phyloP scores from a whole-genome alignment of 2,888 invertebrate species.

The Tipula unca region DNA sequence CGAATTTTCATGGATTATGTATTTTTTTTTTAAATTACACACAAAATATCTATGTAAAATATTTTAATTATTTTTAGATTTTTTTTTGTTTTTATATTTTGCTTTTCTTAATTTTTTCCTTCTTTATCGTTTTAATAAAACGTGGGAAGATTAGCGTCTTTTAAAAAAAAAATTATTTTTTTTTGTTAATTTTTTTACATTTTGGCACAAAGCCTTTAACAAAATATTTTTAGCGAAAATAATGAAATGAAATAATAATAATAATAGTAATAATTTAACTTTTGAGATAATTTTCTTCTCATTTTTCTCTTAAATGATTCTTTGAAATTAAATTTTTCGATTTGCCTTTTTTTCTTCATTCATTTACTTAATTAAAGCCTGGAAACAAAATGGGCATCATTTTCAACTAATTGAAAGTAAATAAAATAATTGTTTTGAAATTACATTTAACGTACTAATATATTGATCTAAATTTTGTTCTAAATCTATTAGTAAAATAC shows the following conservation, averaged over 20 bases:
- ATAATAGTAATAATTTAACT: not conserved
- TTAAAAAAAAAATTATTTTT: not conserved
- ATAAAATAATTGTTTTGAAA: too few relatives aligned
- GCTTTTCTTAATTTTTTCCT: not conserved
- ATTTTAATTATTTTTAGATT: not conserved
- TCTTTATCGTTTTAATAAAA: conserved; percentile 14
- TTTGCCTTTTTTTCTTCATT: not conserved
- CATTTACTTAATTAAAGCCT: not conserved
- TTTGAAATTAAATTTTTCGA: not conserved
- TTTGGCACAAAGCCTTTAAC: conserved; percentile 8
- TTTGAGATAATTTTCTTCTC: not conserved
- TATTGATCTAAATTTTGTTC: too few relatives aligned
- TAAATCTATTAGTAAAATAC: too few relatives aligned
- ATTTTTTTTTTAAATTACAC: not conserved
- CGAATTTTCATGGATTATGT: not conserved
- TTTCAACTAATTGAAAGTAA: not conserved
- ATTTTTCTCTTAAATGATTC: not conserved
- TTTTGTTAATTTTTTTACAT: conserved; percentile 2
- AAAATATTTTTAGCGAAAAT: conserved; percentile 4
- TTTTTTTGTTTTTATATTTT: not conserved
- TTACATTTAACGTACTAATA: too few relatives aligned
- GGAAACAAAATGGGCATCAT: not conserved
- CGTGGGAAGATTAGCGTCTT: conserved; percentile 14
- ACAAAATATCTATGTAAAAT: not conserved
- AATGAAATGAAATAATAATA: not conserved